Evolutionary conservation across 2,888 invertebrate species (phyloP), one percentile per base, ranked within the genome.

Genomic region (Tachina grossa): DNA sequence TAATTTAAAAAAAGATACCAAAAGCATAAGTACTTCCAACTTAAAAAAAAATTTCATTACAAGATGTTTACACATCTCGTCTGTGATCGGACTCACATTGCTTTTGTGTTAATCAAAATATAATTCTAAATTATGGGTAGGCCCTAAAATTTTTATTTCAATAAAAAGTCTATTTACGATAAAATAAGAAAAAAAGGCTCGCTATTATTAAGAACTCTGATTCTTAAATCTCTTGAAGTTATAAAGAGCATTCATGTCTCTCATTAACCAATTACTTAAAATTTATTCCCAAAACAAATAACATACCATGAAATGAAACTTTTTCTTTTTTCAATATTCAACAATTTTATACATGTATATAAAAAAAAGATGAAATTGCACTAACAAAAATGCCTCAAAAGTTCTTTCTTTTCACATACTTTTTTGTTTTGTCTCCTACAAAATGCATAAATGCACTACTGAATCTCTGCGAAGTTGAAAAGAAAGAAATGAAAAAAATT

Each of bases 381-480:
- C 45, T 51, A 22, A 49, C 19, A 63, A 47, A 74, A 61, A 41
- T 43, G 45, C 53, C 66, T 71, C 13, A 51, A 72, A 66, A 63
- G 53, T 53, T 13, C 41, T 47, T 74, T 53, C 16, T 43, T 47
- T 65, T 43, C 55, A 9, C 53, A 39, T 66, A 39, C n/a, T n/a
- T 47, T 49, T 55, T 49, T 57, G 14, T 66, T 63, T 59, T 78
- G 61, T 55, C 61, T 71, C 55, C 53, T 49, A 19, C 10, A 68
- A 6, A 66, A 19, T 77, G 55, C 22, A 66, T 59, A 72, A 74
- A 68, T 77, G 71, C 84, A 61, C 72, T 72, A 59, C 72, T 76
- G 57, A 71, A 65, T 59, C 75, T 13, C 59, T 82, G 51, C 43
- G 9, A 22, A 66, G 51, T 39, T 16, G 11, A 43, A 59, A 66